Evolutionary conservation across 2,888 invertebrate genomes (phyloP).

Genomic region (Suillia variegata): DNA sequence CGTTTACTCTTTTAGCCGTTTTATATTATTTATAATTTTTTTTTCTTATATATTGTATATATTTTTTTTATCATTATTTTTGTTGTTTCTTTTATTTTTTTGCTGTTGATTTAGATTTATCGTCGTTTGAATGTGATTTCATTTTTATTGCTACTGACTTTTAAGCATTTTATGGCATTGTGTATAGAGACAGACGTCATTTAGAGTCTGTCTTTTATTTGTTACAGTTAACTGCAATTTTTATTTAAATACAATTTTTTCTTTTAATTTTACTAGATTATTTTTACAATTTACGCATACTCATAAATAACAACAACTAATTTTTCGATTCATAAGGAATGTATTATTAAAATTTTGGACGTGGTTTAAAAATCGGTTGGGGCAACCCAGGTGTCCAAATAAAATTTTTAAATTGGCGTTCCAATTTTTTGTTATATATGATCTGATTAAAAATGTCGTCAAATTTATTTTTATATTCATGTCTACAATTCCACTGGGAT

Average conservation of each 20-base stretch:
- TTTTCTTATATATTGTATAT: background rate
- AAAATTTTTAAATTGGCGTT: too few relatives aligned
- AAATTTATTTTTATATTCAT: too few relatives aligned
- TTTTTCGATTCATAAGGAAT: too few relatives aligned
- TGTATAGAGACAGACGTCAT: background rate
- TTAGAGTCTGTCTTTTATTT: background rate
- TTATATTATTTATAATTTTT: background rate
- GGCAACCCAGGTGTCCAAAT: too few relatives aligned
- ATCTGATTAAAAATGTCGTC: too few relatives aligned
- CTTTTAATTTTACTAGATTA: background rate
- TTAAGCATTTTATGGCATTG: too few relatives aligned
- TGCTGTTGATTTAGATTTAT: slow-evolving; percentile 45
- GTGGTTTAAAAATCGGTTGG: too few relatives aligned
- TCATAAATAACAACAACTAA: too few relatives aligned
- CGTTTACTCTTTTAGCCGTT: background rate
- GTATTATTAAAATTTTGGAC: too few relatives aligned
- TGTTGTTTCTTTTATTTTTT: slow-evolving; percentile 31
- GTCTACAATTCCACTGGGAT: too few relatives aligned
- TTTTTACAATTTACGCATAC: background rate
- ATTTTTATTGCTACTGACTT: slow-evolving; percentile 15
- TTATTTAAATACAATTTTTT: background rate
- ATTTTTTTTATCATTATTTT: slow-evolving; percentile 17
- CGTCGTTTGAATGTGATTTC: slow-evolving; percentile 40
- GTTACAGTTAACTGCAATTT: too few relatives aligned
- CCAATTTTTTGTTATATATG: too few relatives aligned